Conservation (phyloP, 2,113 vertebrate species). For the Zonotrichia leucophrys region DNA sequence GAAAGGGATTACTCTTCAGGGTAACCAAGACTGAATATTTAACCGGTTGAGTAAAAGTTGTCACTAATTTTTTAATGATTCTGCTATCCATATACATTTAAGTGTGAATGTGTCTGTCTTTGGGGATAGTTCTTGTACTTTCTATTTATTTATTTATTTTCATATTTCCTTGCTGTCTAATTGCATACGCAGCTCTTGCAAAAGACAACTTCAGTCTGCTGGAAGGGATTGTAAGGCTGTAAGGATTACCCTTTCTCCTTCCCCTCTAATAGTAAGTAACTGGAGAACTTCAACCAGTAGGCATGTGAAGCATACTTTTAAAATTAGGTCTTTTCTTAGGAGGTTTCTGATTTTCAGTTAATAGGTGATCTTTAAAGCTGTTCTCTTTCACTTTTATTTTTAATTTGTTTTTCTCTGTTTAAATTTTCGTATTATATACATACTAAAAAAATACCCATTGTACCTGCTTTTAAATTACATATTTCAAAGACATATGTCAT, state of each 20-base stretch:
- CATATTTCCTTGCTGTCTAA: not conserved
- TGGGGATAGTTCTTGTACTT: not conserved
- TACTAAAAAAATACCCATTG: not conserved
- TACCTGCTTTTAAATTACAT: not conserved
- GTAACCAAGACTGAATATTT: not conserved
- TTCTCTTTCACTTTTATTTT: not conserved
- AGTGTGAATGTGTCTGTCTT: not conserved
- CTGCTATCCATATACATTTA: not conserved
- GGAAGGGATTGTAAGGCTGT: not conserved
- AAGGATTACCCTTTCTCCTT: not conserved
- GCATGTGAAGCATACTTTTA: not conserved
- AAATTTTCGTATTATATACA: not conserved
- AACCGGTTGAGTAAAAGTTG: not conserved
- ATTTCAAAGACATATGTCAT: not conserved
- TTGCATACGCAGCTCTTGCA: not conserved
- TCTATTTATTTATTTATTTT: not conserved
- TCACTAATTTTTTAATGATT: not conserved
- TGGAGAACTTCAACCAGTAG: not conserved
- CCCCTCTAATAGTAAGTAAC: not conserved
- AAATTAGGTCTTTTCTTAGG: rapidly evolving
- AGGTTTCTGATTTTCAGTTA: not conserved
- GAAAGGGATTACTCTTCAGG: not conserved
- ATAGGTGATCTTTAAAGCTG: not conserved
- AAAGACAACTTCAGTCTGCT: not conserved
- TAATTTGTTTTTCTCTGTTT: not conserved